Percentiles rank a stretch among this genome's conserved stretches.
Conservation (phyloP, 2,888 invertebrate genomes). For the Tachystola acroxantha region DNA sequence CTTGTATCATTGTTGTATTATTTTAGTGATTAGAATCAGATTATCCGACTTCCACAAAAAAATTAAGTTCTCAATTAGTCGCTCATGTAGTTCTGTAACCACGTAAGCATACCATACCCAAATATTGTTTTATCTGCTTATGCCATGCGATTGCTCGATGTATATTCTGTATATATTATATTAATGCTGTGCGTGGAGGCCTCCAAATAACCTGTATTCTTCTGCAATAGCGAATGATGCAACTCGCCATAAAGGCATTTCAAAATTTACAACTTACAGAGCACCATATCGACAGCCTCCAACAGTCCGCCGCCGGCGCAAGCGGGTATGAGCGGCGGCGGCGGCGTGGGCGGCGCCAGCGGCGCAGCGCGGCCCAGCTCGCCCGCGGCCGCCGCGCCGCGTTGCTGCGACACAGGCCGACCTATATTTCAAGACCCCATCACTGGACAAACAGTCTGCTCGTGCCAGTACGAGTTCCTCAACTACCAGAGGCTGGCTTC, state of each 20-base stretch:
- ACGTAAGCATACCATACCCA: constrained; percentile 45
- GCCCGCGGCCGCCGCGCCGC: constrained; percentile 73
- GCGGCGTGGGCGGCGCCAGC: constrained; percentile 72
- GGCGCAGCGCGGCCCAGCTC: constrained; percentile 73
- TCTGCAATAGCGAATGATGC: constrained; percentile 65
- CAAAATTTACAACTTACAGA: constrained; percentile 78
- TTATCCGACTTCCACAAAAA: no score
- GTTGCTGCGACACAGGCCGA: constrained; percentile 95
- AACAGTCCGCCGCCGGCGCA: constrained; percentile 82
- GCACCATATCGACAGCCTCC: constrained; percentile 84
- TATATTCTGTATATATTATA: no score
- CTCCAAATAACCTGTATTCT: constrained; percentile 36
- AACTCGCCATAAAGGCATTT: constrained; percentile 76
- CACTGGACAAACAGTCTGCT: constrained; percentile 92
- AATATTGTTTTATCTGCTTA: constrained; percentile 15
- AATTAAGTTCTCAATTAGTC: no score
- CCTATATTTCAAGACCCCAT: constrained; percentile 94
- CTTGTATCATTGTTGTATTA: no score
- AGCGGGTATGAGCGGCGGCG: constrained; percentile 78
- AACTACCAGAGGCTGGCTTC: constrained; percentile 88
- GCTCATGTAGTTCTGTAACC: constrained; percentile 27
- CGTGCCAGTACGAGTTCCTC: constrained; percentile 93
- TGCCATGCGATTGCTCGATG: constrained; percentile 42
- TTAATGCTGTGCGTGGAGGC: constrained; percentile 65
- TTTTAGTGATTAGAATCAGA: no score